These are phyloP conservation scores for Danaus plexippus DNA, from an alignment of 1,140 invertebrate species.

Conservation along the genomic window DNA sequence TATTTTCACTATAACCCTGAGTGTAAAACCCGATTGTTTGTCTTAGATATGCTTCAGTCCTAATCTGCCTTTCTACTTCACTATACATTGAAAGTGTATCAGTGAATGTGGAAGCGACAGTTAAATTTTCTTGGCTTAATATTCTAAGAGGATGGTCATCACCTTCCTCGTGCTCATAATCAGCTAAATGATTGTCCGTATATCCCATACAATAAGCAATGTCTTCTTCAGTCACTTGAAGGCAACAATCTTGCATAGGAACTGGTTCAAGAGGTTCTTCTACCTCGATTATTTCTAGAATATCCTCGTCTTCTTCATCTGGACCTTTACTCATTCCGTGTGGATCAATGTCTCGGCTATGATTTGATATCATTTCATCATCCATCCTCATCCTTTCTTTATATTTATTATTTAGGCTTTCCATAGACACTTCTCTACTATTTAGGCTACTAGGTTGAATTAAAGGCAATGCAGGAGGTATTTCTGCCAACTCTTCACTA, in stretches of 20 bases:
- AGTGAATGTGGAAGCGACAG: slow-evolving; percentile 89
- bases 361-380: slow-evolving; percentile 66
- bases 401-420: slow-evolving; percentile 80
- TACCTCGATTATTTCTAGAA: slow-evolving; percentile 86
- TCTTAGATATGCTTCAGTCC: slow-evolving; percentile 62
- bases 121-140: slow-evolving; percentile 91
- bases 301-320: slow-evolving; percentile 76
- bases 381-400: slow-evolving; percentile 76
- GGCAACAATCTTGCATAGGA: slow-evolving; percentile 85
- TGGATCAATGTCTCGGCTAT: slow-evolving; percentile 63
- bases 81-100: slow-evolving; percentile 85
- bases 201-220: slow-evolving; percentile 89
- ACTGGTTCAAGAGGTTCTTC: slow-evolving; percentile 85
- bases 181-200: slow-evolving; percentile 78
- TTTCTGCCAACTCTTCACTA: slow-evolving; percentile 79
- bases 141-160: slow-evolving; percentile 88
- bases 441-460: slow-evolving; percentile 79
- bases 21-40: slow-evolving; percentile 64
- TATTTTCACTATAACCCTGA: slow-evolving; percentile 50
- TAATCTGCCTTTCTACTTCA: slow-evolving; percentile 77
- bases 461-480: slow-evolving; percentile 81
- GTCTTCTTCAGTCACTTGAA: slow-evolving; percentile 93
- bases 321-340: slow-evolving; percentile 67
- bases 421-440: slow-evolving; percentile 83
- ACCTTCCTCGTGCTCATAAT: slow-evolving; percentile 76